These are phyloP conservation scores for Leptestheria dahalacensis DNA, from an alignment of 1,140 invertebrate species.

Conservation along the genomic window DNA sequence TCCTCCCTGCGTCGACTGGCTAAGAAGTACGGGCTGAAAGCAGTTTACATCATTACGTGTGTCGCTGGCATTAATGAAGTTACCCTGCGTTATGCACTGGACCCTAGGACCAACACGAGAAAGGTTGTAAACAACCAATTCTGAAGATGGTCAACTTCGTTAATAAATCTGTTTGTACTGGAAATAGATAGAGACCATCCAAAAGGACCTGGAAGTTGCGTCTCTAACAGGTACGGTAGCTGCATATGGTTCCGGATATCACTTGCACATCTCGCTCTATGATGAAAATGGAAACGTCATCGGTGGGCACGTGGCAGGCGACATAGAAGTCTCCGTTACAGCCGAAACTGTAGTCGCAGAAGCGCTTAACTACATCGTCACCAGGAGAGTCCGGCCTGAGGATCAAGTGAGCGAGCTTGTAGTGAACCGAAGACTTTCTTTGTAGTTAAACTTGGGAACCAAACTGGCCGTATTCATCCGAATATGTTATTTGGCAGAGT, in stretches of 20 bases:
- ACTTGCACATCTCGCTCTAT: conserved; percentile 31
- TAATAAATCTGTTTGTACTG: no score
- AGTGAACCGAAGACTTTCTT: no score
- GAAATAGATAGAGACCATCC: conserved; percentile 23
- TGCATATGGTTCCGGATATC: conserved; percentile 22
- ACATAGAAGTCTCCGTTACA: conserved; percentile 31
- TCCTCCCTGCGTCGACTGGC: conserved; percentile 25
- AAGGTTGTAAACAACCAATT: no score
- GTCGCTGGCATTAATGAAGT: conserved; percentile 31
- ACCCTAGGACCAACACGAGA: conserved; percentile 15
- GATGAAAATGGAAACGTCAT: conserved; percentile 27
- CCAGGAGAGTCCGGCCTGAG: conserved; percentile 18
- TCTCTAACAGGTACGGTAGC: conserved; percentile 31
- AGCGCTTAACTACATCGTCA: conserved; percentile 23
- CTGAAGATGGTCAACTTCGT: no score
- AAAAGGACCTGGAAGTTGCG: conserved; percentile 31
- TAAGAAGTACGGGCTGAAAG: conserved; percentile 22
- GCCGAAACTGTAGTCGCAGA: conserved; percentile 32
- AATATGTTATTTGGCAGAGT: no score
- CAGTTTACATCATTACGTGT: conserved; percentile 31
- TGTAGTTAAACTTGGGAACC: no score
- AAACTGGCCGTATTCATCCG: no score
- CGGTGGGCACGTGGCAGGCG: conserved; percentile 32
- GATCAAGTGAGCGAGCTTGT: conserved; percentile 30
- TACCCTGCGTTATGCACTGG: conserved; percentile 28